Evolutionary conservation across 2,797 vertebrate species (phyloP), one percentile per base, ranked within the genome.

Genomic region (Alectoris magna): DNA sequence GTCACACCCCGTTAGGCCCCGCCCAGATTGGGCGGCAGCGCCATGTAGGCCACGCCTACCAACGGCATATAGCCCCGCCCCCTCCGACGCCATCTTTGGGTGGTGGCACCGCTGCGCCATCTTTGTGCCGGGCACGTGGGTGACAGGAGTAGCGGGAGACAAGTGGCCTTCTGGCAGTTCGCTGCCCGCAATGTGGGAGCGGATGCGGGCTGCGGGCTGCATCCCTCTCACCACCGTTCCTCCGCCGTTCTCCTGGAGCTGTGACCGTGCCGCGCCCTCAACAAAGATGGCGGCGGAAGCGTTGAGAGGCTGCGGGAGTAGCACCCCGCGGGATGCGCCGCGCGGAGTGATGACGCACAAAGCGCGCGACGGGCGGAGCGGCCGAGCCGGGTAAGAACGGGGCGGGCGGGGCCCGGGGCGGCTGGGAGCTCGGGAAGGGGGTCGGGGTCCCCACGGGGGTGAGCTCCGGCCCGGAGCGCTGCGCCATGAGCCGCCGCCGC

Each of bases 111-210:
- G 46, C 64, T 84, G 18, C 11, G 46, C 70, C 90, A 90, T 92
- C 56, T 92, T 94, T 89, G 70, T 72, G 31, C 10, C 36, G 69
- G 88, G 85, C 86, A 49, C 2, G 2, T 7, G 5, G 21, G 34
- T 6, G 18, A 21, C 4, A 2, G 26, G 0, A 6, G 49, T 1
- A 6, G 3, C 2, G 29, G 1, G 4, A 9, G 4, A 4, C 14
- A 10, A 4, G 11, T 6, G 15, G 2, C 1, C 1, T 26, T 10
- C 15, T 5, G 9, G 5, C 5, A 1, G 1, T 6, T 9, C 46
- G 18, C 22, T 2, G 8, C 44, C 10, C 10, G 11, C 6, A 2
- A 22, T 18, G 9, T 7, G 29, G 8, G 14, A 12, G 15, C 11
- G 7, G 31, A 19, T 39, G 6, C 29, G 11, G 5, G 46, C 6